Evolutionary conservation across 1,140 invertebrate genomes (phyloP), one percentile per base, ranked within the genome.

Genomic region (Pseudomyrmex gracilis): DNA sequence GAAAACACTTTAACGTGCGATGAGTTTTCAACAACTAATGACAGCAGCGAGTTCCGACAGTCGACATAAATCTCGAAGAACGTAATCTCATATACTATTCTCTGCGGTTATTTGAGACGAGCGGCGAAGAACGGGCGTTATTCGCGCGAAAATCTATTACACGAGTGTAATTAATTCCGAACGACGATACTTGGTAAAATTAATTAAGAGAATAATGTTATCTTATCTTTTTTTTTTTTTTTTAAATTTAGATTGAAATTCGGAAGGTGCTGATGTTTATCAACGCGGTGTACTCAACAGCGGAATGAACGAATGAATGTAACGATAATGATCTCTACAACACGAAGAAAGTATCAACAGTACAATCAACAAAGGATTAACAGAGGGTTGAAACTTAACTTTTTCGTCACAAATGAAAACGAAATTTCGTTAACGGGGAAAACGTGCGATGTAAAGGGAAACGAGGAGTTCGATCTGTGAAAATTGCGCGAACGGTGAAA

Each of bases 291-390:
- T 78, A n/a, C 24, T 57, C 15, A 51, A 68, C 5, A n/a, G 10
- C 34, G 1, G 45, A 15, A 55, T 78, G 15, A 22, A 12, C 7
- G 20, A 15, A 34, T 71, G 43, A 2, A 8, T 68, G 1, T 34
- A 20, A 78, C 57, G 43, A 77, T 8, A 17, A 78, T 70, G 53
- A 70, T 70, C 4, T 58, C 13, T 67, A 73, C 71, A 70, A 78
- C 43, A 80, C 43, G 43, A 70, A 80, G 20, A 71, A 80, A 71
- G 43, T 71, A 80, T 80, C 34, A 80, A 80, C 66, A 80, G 43
- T 80, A 80, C 3, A 70, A 80, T 70, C 20, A 80, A 80, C 76
- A 80, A 78, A 47, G 43, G 64, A 47, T 80, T 67, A 78, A 78
- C 74, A 68, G 51, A 1, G 34, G 5, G 7, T 34, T 78, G 57